phyloP scores from a whole-genome alignment of 2,888 invertebrate species.

The Gonocerus acuteangulatus region DNA sequence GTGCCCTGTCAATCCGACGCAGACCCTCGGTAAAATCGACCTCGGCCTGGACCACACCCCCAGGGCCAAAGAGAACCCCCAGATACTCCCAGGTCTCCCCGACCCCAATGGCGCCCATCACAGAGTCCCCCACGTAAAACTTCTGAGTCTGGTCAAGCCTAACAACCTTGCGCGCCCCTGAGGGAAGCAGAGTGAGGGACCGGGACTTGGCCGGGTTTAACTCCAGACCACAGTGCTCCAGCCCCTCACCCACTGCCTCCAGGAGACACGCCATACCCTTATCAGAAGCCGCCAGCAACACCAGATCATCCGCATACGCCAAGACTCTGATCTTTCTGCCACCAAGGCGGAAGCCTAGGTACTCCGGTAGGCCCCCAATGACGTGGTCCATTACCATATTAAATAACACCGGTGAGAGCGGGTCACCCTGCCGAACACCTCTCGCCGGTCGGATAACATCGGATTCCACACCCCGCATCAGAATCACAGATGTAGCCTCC shows the following conservation, averaged over 20 bases:
- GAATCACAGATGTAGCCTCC: constrained; percentile 37
- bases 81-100: too few relatives aligned
- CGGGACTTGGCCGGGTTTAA: not conserved
- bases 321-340: not conserved
- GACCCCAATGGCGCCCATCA: not conserved
- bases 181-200: not conserved
- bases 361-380: constrained; percentile 20
- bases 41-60: not conserved
- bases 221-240: not conserved
- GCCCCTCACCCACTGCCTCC: constrained; percentile 23
- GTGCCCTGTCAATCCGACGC: too few relatives aligned
- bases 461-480: constrained; percentile 28
- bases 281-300: too few relatives aligned
- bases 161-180: not conserved
- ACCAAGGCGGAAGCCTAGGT: constrained; percentile 16
- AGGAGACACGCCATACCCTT: constrained; percentile 36
- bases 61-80: not conserved
- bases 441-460: constrained; percentile 34
- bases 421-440: constrained; percentile 45
- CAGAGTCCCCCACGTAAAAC: not conserved
- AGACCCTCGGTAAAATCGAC: not conserved
- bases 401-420: too few relatives aligned
- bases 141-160: not conserved
- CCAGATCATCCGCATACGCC: constrained; percentile 6
- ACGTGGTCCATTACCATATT: constrained; percentile 33